phyloP scores from a whole-genome alignment of 1,140 invertebrate genomes.

The Calephelis nemesis region DNA sequence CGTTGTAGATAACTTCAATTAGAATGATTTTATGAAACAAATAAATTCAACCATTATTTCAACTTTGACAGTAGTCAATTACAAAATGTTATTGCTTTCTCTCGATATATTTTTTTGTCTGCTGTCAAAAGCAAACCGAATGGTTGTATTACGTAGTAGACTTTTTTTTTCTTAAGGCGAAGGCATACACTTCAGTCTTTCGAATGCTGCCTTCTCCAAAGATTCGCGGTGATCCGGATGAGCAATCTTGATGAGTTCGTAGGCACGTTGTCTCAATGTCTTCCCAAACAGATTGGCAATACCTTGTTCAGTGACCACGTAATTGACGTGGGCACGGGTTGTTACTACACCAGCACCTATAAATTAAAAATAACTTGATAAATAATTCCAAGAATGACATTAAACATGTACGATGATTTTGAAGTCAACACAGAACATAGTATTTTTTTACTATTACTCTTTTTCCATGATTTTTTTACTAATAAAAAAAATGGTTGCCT shows the following conservation, averaged over 20 bases:
- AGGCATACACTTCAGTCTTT: constrained; percentile 93
- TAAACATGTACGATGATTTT: too few species aligned
- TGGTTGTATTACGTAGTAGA: too few species aligned
- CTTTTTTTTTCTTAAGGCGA: constrained; percentile 72
- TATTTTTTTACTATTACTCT: too few species aligned
- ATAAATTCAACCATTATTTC: not conserved
- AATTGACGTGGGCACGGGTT: constrained; percentile 94
- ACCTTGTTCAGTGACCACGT: constrained; percentile 95
- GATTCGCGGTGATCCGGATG: constrained; percentile 93
- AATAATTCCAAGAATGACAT: too few species aligned
- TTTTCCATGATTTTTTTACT: too few species aligned
- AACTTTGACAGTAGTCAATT: too few species aligned
- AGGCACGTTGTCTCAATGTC: constrained; percentile 91
- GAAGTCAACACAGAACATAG: too few species aligned
- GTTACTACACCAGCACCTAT: constrained; percentile 96
- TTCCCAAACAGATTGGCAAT: constrained; percentile 95
- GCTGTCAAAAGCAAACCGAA: too few species aligned
- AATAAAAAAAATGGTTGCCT: too few species aligned
- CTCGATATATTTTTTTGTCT: too few species aligned
- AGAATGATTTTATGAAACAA: not conserved
- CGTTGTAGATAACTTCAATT: too few species aligned
- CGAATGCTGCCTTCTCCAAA: constrained; percentile 93
- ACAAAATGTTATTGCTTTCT: too few species aligned
- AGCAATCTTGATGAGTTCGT: constrained; percentile 93
- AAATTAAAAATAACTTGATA: constrained; percentile 7